Evolutionary conservation across 2,113 vertebrate genomes (phyloP), one percentile per base, ranked within the genome.

Genomic region (Lepus americanus): DNA sequence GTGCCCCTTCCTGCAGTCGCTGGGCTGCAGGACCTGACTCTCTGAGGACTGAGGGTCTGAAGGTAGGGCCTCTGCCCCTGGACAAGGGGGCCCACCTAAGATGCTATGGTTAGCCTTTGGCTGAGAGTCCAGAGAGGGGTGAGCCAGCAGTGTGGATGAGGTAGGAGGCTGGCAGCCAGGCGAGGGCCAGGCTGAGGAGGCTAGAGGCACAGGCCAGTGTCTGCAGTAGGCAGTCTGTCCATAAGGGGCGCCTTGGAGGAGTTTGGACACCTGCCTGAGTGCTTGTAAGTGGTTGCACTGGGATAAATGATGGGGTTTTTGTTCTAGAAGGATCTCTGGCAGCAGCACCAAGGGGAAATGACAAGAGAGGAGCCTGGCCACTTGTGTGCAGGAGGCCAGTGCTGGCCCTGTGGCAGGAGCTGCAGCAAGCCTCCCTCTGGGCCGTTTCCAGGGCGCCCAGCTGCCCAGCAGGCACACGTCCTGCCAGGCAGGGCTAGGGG

Each of bases 301-400:
- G 23, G 33, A 84, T 44, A 44, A 51, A 31, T 7, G 19, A 17
- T 31, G 1, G 33, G 3, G n/a, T n/a, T 39, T 80, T 90, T 90
- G 51, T 88, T 93, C 83, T 66, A 39, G 73, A 96, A 87, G 69
- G 33, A 49, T 90, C 19, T 81, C n/a, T 66, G 13, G 63, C n/a
- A 33, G 6, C 20, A n/a, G 5, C 67, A 78, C 16, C 25, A 31
- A 49, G n/a, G 20, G 4, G 11, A 27, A 25, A 13, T 92, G 29
- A 70, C 67, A 74, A 4, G 22, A 66, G 66, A 69, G 74, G 53
- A 72, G 2, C 74, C 25, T 49, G 31, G 25, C 23, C 10, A 19
- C 36, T 67, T 12, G 9, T 22, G 63, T 49, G 13, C 9, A 20
- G 23, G 33, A 55, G 22, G 61, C 44, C 64, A 4, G 16, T 13